A percentile compares a stretch with the other conserved stretches of the same genome.
Evolutionary conservation across 2,113 vertebrate species (phyloP).

Genomic region (Bujurquina vittata): DNA sequence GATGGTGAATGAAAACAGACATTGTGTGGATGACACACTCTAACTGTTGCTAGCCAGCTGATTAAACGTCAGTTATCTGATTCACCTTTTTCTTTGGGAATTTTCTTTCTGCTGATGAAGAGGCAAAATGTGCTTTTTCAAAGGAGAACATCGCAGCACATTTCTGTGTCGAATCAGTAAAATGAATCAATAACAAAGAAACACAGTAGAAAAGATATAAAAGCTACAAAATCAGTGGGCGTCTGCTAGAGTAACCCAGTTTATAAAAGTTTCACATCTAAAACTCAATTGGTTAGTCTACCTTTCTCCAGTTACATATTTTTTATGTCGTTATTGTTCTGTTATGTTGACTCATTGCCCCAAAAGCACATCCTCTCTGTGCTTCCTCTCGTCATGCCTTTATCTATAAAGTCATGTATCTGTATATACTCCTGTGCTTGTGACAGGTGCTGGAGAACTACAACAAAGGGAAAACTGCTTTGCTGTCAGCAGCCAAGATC

Average conservation of each 20-base stretch:
- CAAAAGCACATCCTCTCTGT: not conserved
- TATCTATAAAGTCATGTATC: constrained; percentile 30
- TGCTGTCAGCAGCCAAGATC: constrained; percentile 97
- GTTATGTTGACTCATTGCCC: not conserved
- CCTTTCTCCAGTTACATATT: not conserved
- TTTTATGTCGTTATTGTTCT: not conserved
- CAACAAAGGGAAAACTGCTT: constrained; percentile 97
- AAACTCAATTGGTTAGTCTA: not conserved
- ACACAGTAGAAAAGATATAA: not conserved
- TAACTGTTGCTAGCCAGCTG: not conserved
- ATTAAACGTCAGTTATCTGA: not conserved
- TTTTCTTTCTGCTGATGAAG: not conserved
- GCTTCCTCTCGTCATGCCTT: not conserved
- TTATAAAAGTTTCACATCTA: not conserved
- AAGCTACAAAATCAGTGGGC: not conserved
- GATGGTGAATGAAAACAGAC: not conserved
- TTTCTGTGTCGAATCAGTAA: not conserved
- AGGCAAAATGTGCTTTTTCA: not conserved
- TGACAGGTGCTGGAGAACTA: constrained; percentile 97
- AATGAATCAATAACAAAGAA: not conserved
- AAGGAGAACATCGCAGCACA: not conserved
- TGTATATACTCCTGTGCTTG: constrained; percentile 51
- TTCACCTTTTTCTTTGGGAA: not conserved
- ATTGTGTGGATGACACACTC: not conserved
- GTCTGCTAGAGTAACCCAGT: not conserved